Percentiles rank a stretch among this genome's conserved stretches.
Evolutionary conservation across 1,140 invertebrate species (phyloP).

Genomic region (Zeugodacus cucurbitae): DNA sequence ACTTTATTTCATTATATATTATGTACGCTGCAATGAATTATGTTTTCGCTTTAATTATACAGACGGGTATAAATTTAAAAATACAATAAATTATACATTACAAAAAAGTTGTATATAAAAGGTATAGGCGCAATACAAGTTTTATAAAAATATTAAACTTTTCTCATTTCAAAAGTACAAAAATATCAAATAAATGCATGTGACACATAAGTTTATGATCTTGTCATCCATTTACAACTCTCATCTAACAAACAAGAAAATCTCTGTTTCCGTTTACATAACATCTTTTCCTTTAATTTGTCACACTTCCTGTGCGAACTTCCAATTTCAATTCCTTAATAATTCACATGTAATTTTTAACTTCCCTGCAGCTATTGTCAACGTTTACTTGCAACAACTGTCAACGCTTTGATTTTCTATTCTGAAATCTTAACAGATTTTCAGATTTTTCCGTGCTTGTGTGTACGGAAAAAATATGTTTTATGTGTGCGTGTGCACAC

Average conservation of each 20-base stretch:
- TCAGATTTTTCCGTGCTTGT: background rate
- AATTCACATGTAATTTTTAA: constrained; percentile 8
- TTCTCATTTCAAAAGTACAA: too few relatives aligned
- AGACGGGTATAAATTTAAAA: too few relatives aligned
- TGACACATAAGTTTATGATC: background rate
- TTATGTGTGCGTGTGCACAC: background rate
- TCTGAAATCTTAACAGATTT: background rate
- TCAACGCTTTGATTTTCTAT: constrained; percentile 10
- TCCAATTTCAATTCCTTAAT: background rate
- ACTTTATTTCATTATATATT: too few relatives aligned
- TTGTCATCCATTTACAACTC: background rate
- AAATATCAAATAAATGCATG: too few relatives aligned
- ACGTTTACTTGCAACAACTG: background rate
- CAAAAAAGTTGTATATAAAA: too few relatives aligned
- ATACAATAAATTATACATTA: too few relatives aligned
- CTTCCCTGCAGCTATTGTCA: constrained; percentile 34
- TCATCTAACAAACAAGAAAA: background rate
- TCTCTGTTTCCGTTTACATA: background rate
- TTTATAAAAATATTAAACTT: too few relatives aligned
- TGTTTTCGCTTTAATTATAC: too few relatives aligned
- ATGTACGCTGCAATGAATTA: too few relatives aligned
- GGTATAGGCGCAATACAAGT: too few relatives aligned
- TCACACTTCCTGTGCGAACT: background rate
- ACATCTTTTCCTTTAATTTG: background rate
- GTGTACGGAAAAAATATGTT: too few relatives aligned